phyloP scores from a whole-genome alignment of 2,113 vertebrate genomes.

The Gulo gulo region DNA sequence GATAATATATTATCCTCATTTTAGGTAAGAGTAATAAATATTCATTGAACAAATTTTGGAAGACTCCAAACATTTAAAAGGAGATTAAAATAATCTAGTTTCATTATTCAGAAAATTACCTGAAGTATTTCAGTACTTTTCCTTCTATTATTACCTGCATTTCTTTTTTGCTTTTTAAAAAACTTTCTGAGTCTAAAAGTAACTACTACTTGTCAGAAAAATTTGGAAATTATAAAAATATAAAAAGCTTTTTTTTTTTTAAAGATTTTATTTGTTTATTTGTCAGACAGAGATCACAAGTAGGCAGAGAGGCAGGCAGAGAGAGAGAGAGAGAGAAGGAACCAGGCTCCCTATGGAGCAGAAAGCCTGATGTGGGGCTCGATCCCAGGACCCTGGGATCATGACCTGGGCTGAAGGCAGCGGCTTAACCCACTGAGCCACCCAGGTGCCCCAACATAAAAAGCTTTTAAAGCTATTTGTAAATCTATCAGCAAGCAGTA shows the following conservation, averaged over 20 bases:
- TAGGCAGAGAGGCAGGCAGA: no score
- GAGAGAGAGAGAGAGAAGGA: no score
- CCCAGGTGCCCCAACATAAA: background rate
- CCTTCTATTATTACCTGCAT: background rate
- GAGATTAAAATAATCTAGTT: background rate
- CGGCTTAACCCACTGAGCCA: no score
- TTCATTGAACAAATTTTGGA: background rate
- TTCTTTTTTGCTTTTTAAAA: background rate
- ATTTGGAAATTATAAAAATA: background rate
- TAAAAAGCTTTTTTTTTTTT: background rate
- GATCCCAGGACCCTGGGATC: no score
- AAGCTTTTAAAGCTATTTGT: background rate
- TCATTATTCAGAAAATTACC: conserved; percentile 17
- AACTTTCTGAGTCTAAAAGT: background rate
- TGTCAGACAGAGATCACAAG: no score
- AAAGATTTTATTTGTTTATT: no score
- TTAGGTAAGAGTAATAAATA: background rate
- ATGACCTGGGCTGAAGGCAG: no score
- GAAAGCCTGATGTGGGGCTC: no score
- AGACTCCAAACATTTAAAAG: background rate
- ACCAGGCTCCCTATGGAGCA: no score
- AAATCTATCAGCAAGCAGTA: background rate
- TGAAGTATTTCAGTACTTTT: conserved; percentile 24
- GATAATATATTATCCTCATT: background rate
- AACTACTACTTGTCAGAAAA: background rate